Base-by-base conservation (phyloP, 2,888 invertebrate genomes). In the Magallana nippona region DNA sequence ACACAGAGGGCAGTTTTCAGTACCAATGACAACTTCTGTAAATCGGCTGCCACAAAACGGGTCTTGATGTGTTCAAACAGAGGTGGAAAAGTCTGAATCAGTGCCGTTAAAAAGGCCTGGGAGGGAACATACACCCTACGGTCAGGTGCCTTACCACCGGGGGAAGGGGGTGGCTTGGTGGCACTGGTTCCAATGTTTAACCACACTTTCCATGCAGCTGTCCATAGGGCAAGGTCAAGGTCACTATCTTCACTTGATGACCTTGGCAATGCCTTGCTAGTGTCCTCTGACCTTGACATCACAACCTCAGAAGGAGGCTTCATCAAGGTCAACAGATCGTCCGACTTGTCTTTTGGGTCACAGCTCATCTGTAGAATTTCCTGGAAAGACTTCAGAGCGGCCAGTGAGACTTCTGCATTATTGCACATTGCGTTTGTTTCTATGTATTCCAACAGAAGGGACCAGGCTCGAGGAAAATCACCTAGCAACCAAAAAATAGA, bases 351-450 rank as follows among this genome's bases (percentile, higher is more conserved):
- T 32, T 85, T 85, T 60, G 86, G 82, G 58, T 92, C 92, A 71
- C 90, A 87, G 83, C 88, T 91, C 62, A 93, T 92, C 82, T 94
- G 93, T 15, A 99, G 96, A 89, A 99, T 97, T 94, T 99, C 99
- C 95, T 99, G 99, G 94, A 99, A 97, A 17, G 98, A 98, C 94
- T 99, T 98, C 10, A 99, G 95, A 0, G 99, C 98, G 1, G 99
- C 98, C 90, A 99, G 96, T 0, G 99, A 98, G 63, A 95, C 94
- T 96, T 99, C 99, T 84, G 98, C 98, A 94, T 98, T 99, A 94
- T 97, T 97, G 91, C 97, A 96, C 79, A 98, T 95, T 0, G 99
- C 98, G 19, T 94, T 91, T 17, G 88, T 88, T 87, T 94, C 94
- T 92, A 99, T 97, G 92, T 98, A 98, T 92, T 98, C 98, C 62